Conservation (phyloP, 2,797 vertebrate genomes). For the Acanthornis magna region DNA sequence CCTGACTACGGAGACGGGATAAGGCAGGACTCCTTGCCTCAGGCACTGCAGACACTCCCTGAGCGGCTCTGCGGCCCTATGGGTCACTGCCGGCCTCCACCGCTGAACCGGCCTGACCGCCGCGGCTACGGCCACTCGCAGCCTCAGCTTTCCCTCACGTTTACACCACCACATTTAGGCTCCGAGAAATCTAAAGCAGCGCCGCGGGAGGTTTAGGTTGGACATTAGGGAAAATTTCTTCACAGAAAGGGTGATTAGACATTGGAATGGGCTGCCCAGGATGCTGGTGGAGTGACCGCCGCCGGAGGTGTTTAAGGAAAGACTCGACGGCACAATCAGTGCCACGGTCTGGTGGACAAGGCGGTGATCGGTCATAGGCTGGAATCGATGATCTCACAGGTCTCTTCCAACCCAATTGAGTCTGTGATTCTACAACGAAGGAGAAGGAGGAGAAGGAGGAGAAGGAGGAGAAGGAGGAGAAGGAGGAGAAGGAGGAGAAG, state of each 20-base stretch:
- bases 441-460: neutral
- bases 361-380: no score
- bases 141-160: neutral
- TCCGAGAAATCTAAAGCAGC: no score
- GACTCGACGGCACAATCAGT: neutral
- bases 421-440: neutral
- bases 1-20: fast-evolving
- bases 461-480: neutral
- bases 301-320: neutral
- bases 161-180: neutral
- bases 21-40: neutral
- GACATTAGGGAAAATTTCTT: neutral
- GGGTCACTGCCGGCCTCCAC: fast-evolving
- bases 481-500: fast-evolving
- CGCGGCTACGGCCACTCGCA: fast-evolving
- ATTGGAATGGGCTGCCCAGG: neutral
- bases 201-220: neutral
- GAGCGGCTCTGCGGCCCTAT: neutral
- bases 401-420: fast-evolving
- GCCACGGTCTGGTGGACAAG: neutral
- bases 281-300: no score
- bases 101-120: neutral
- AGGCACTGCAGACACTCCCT: neutral
- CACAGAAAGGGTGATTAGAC: neutral
- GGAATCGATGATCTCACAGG: neutral